phyloP scores from a whole-genome alignment of 2,113 vertebrate genomes.

The Canis aureus region DNA sequence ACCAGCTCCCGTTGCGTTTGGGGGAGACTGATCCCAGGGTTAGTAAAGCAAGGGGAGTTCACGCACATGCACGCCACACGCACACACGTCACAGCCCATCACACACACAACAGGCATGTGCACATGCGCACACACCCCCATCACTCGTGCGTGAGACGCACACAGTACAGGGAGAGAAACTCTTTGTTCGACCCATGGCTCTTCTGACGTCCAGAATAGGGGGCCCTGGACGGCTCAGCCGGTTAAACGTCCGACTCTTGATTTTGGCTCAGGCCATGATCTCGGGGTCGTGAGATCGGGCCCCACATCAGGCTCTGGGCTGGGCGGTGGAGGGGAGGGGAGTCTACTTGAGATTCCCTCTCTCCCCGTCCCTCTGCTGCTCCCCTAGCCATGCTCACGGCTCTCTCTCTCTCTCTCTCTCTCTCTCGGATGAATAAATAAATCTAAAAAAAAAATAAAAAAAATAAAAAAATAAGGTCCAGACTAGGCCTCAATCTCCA shows the following conservation, averaged over 20 bases:
- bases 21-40: rapidly evolving
- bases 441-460: background rate
- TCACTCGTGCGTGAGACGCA: background rate
- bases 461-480: background rate
- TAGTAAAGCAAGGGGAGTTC: background rate
- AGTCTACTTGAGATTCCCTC: background rate
- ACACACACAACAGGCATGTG: too few relatives aligned
- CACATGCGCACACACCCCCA: rapidly evolving
- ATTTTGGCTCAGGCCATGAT: background rate
- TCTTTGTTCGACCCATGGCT: background rate
- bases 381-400: background rate
- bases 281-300: background rate
- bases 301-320: rapidly evolving
- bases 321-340: background rate
- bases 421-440: background rate
- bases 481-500: background rate
- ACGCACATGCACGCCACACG: background rate
- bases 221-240: background rate
- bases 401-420: background rate
- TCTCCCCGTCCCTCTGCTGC: background rate
- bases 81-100: background rate
- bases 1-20: rapidly evolving
- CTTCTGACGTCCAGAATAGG: background rate
- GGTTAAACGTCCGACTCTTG: background rate
- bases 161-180: background rate